Evolutionary conservation across 2,797 vertebrate genomes (phyloP).

Genomic region (Aldrovandia affinis): DNA sequence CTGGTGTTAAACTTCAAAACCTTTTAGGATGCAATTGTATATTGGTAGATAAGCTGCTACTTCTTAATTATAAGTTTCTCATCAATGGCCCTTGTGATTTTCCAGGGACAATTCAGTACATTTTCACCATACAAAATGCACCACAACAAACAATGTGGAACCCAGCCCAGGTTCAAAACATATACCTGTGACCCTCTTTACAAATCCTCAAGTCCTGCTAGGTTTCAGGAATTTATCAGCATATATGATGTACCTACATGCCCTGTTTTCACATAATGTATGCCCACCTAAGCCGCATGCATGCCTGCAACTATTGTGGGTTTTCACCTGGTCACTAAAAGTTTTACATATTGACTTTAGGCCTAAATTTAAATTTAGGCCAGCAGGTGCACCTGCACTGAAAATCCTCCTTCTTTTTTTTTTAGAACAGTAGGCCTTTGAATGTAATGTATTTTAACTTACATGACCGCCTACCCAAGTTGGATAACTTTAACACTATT

Average conservation of each 20-base stretch:
- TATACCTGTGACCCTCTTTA: not conserved
- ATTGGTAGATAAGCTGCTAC: not conserved
- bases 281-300: not conserved
- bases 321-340: not conserved
- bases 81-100: not conserved
- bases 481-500: not conserved
- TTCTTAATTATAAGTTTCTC: not conserved
- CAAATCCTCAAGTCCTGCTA: not conserved
- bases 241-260: not conserved
- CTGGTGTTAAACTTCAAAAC: not conserved
- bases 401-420: not conserved
- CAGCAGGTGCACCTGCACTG: not conserved
- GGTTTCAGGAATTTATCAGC: not conserved
- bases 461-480: not conserved
- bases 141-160: not conserved
- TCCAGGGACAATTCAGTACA: not conserved
- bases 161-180: not conserved
- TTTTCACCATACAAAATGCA: not conserved
- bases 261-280: not conserved
- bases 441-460: not conserved
- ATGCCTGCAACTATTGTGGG: not conserved
- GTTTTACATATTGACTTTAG: not conserved
- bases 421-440: not conserved
- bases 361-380: conserved; percentile 1
- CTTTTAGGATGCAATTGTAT: not conserved